Conservation (phyloP, 2,797 vertebrate species). For the Argya squamiceps region DNA sequence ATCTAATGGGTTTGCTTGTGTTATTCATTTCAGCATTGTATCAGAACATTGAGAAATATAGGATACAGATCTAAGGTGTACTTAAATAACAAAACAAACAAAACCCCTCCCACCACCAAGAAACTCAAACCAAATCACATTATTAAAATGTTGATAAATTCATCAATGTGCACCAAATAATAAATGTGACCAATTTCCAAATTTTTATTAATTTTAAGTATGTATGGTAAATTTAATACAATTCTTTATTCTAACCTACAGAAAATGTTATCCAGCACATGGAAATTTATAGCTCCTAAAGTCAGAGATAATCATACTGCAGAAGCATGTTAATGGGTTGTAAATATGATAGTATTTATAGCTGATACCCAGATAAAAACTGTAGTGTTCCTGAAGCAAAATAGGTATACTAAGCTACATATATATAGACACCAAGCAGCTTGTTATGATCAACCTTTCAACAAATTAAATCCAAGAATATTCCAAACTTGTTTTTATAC, state of each 20-base stretch:
- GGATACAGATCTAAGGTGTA: neutral
- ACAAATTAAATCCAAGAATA: neutral
- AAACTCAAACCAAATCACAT: neutral
- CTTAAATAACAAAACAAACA: neutral
- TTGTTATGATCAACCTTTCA: neutral
- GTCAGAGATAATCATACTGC: neutral
- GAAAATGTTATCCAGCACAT: neutral
- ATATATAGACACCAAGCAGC: neutral
- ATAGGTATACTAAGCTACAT: neutral
- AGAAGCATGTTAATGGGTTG: neutral
- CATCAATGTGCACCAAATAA: neutral
- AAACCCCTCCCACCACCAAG: rapidly evolving
- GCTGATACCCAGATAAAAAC: neutral
- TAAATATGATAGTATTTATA: neutral
- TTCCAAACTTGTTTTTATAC: neutral
- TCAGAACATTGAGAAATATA: neutral
- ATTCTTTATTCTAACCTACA: neutral
- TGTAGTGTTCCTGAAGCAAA: neutral
- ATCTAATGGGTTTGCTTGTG: neutral
- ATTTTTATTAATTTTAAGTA: neutral
- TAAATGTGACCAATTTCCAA: neutral
- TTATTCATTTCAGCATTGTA: neutral
- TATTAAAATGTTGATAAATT: neutral
- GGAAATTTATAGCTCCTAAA: neutral
- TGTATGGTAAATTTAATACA: neutral